Evolutionary conservation across 2,888 invertebrate species (phyloP).

Genomic region (Eilema caniola): DNA sequence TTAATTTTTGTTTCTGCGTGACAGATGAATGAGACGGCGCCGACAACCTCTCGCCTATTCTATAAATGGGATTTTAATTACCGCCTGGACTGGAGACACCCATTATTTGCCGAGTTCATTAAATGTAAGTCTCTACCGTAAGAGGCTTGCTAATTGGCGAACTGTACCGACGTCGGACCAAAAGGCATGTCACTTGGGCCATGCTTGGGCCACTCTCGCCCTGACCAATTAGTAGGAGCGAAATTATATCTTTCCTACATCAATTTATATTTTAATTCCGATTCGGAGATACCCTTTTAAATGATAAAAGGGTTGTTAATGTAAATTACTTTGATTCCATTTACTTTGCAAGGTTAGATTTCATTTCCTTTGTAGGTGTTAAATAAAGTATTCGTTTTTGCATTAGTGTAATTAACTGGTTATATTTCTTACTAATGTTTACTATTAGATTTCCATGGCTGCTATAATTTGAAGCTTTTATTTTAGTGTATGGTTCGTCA

Average conservation of each 20-base stretch:
- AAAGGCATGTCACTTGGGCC: slow-evolving; percentile 62
- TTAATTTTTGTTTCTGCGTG: slow-evolving; percentile 48
- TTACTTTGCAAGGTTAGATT: slow-evolving; percentile 54
- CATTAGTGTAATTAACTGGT: slow-evolving; percentile 4
- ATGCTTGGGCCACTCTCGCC: slow-evolving; percentile 56
- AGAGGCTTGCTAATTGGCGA: slow-evolving; percentile 65
- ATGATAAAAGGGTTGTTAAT: slow-evolving; percentile 56
- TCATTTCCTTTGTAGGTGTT: slow-evolving; percentile 20
- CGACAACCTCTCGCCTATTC: slow-evolving; percentile 51
- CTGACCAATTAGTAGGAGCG: slow-evolving; percentile 59
- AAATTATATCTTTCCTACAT: slow-evolving; percentile 62
- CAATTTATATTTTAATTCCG: slow-evolving; percentile 64
- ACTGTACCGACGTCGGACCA: slow-evolving; percentile 60
- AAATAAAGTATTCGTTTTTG: background rate
- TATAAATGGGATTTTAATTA: slow-evolving; percentile 72
- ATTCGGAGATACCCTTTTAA: slow-evolving; percentile 50
- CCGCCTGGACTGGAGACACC: slow-evolving; percentile 56
- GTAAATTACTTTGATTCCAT: slow-evolving; percentile 60
- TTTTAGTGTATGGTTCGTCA: background rate
- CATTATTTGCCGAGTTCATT: slow-evolving; percentile 68
- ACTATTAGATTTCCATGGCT: background rate
- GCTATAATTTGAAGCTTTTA: background rate
- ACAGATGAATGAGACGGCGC: slow-evolving; percentile 42
- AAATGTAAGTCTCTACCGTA: slow-evolving; percentile 56
- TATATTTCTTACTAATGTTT: background rate